phyloP scores from a whole-genome alignment of 1,140 invertebrate species.

The Leptopilina boulardi region DNA sequence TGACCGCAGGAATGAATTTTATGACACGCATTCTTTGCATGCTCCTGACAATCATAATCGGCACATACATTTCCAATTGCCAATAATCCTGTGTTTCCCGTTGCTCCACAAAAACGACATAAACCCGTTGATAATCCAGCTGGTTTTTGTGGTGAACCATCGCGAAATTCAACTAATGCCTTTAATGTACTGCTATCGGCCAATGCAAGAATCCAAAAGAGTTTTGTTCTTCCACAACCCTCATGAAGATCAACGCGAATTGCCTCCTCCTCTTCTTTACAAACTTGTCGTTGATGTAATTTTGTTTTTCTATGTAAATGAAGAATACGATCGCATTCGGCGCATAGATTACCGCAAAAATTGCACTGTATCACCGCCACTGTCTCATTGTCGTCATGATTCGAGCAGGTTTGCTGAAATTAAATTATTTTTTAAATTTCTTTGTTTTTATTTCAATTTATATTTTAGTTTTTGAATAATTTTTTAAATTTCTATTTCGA shows the following conservation, averaged over 20 bases:
- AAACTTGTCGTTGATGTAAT: conserved; percentile 92
- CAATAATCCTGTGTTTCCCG: conserved; percentile 88
- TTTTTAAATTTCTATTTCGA: background rate
- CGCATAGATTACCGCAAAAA: conserved; percentile 93
- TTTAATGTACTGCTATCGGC: conserved; percentile 95
- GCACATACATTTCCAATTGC: conserved; percentile 95
- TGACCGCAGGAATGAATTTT: conserved; percentile 93
- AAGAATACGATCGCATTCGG: conserved; percentile 95
- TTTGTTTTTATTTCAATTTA: background rate
- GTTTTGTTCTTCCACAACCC: conserved; percentile 94
- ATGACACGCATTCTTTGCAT: conserved; percentile 89
- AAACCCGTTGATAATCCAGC: conserved; percentile 80
- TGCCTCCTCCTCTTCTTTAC: conserved; percentile 96
- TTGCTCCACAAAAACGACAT: conserved; percentile 94
- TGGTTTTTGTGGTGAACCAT: conserved; percentile 77
- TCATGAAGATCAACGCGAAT: conserved; percentile 96
- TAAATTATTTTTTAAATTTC: conserved; percentile 29
- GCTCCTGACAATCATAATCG: conserved; percentile 94
- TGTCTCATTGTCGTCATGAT: conserved; percentile 98
- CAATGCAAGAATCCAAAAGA: conserved; percentile 95
- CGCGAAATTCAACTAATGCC: conserved; percentile 94
- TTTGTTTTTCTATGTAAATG: conserved; percentile 94
- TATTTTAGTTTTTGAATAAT: background rate
- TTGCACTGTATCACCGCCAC: conserved; percentile 95
- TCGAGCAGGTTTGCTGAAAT: conserved; percentile 89